Evolutionary conservation across 2,888 invertebrate genomes (phyloP), one percentile per base, ranked within the genome.

Genomic region (Eumerus sabulonum): DNA sequence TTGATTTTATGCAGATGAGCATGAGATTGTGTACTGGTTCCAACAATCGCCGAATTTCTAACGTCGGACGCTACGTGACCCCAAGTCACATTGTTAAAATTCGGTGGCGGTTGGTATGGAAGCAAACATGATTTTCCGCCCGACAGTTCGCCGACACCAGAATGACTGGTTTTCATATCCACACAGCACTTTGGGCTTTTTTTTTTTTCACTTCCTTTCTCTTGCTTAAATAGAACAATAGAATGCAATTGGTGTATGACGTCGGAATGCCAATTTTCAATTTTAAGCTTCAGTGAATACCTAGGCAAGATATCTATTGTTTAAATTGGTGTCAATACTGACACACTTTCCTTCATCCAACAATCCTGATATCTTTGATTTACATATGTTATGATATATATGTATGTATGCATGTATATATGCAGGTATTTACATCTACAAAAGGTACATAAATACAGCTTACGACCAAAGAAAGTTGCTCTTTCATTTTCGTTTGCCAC

Each of bases 1-100:
- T 87, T 88, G 88, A 87, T 88, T 87, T 88, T 88, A 87, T 87
- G 87, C 87, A 87, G 87, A 87, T 87, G 87, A 88, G 88, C 87
- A 87, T 86, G 88, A 87, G 77, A 63, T 63, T 56, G 62, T 72
- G 57, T 38, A 40, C 19, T 48, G 60, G 60, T 35, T 18, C 51
- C 16, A 40, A 38, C 40, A 12, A 57, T 48, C 36, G 53, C 48
- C 59, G 47, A 51, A 4, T 13, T 36, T 38, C 14, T 19, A 13
- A 18, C 19, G 48, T 56, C 7, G 27, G 27, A 27, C 27, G 27
- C 7, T 27, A 27, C 27, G 27, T 7, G 2, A 27, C 27, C n/a
- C 27, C 44, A 42, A 48, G 56, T 66, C 44, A 14, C 51, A 71
- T 76, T 76, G 64, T 76, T 66, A 76, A 54, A 51, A 27, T 27